Conservation (phyloP, 2,797 vertebrate species). For the Pelobates cultripes region DNA sequence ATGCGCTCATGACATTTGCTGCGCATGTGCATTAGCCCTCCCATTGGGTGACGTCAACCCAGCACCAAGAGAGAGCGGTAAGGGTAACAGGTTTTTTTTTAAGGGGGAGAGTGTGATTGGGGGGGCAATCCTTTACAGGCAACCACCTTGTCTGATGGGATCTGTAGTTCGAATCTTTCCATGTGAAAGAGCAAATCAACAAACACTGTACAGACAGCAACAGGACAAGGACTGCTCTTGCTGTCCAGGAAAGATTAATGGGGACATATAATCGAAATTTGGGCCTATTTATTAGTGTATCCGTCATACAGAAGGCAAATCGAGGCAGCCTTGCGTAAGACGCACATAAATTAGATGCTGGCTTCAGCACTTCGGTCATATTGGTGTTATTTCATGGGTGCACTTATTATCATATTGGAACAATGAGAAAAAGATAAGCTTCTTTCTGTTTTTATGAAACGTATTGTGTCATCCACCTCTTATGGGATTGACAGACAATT, state of each 20-base stretch:
- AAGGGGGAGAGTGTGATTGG: neutral
- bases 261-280: constrained; percentile 3
- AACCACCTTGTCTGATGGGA: neutral
- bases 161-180: neutral
- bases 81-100: too few species aligned
- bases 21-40: too few species aligned
- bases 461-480: constrained; percentile 46
- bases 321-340: neutral
- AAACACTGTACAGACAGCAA: neutral
- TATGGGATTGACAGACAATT: constrained; percentile 41
- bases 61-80: too few species aligned
- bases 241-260: constrained; percentile 23
- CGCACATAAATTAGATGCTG: constrained; percentile 24
- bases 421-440: constrained; percentile 42
- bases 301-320: constrained; percentile 1
- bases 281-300: constrained; percentile 17
- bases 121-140: neutral
- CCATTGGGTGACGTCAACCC: too few species aligned
- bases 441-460: constrained; percentile 29
- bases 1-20: too few species aligned
- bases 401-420: constrained; percentile 43
- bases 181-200: neutral
- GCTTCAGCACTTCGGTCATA: constrained; percentile 1
- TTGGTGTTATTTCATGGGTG: constrained; percentile 27
- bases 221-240: neutral